Evolutionary conservation across 2,888 invertebrate species (phyloP).

Genomic region (Halictus ligatus): DNA sequence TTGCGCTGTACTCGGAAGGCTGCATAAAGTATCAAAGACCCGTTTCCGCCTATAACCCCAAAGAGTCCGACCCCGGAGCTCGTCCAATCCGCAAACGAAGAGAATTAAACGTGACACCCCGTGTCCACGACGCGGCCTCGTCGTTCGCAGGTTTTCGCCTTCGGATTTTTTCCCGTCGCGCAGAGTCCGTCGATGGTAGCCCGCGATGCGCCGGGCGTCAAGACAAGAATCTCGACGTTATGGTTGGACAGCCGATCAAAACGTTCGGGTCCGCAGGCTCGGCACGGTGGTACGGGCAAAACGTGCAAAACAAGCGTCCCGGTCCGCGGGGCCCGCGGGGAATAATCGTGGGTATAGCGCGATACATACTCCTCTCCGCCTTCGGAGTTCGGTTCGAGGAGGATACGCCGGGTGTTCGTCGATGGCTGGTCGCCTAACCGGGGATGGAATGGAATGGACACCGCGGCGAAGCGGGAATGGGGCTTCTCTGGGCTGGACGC

Average conservation of each 20-base stretch:
- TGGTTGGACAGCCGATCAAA: conserved; percentile 59
- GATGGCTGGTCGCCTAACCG: conserved; percentile 40
- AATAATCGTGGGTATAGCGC: conserved; percentile 55
- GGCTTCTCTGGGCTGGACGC: conserved; percentile 12
- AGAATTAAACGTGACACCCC: neutral
- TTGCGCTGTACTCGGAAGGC: neutral
- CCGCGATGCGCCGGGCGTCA: conserved; percentile 55
- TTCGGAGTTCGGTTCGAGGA: neutral
- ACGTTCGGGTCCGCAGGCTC: conserved; percentile 47
- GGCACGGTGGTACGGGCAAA: conserved; percentile 27
- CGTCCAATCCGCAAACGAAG: neutral
- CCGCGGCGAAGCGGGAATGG: conserved; percentile 53
- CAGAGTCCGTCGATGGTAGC: conserved; percentile 18
- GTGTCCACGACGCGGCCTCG: neutral
- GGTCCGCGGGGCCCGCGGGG: neutral
- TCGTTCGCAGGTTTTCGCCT: conserved; percentile 27
- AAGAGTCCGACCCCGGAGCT: neutral
- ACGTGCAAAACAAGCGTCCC: conserved; percentile 46
- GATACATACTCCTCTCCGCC: conserved; percentile 31
- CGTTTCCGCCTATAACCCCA: neutral
- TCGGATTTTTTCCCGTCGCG: conserved; percentile 21
- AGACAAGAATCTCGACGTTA: conserved; percentile 65
- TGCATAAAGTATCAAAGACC: neutral
- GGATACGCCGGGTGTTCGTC: conserved; percentile 37
- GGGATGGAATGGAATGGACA: conserved; percentile 68